These are phyloP conservation scores for Helogale parvula DNA, from an alignment of 2,113 vertebrate genomes.

Conservation along the genomic window DNA sequence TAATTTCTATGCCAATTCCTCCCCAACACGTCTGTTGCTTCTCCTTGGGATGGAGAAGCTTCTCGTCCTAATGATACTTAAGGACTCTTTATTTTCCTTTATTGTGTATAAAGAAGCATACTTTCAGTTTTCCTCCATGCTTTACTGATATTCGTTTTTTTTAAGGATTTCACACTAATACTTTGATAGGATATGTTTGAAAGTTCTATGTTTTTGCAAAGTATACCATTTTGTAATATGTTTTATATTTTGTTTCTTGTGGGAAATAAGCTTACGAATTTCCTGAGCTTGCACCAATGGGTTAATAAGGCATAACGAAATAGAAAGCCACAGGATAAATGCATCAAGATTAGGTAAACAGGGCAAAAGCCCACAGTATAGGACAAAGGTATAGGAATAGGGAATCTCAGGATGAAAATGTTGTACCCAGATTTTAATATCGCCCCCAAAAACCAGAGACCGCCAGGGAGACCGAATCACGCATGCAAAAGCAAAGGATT, in stretches of 20 bases:
- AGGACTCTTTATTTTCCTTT: background rate
- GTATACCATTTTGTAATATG: background rate
- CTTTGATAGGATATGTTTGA: background rate
- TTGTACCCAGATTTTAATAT: too few species aligned
- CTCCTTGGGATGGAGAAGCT: background rate
- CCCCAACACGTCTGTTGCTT: background rate
- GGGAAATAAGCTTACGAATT: too few species aligned
- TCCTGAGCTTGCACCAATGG: too few species aligned
- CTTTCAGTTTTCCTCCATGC: background rate
- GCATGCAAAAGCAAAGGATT: too few species aligned
- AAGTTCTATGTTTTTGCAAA: background rate
- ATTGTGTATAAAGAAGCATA: background rate
- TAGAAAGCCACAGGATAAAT: too few species aligned
- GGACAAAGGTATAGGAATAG: too few species aligned
- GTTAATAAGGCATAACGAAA: too few species aligned
- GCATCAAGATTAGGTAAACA: too few species aligned
- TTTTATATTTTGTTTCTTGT: conserved; percentile 7
- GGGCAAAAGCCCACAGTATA: too few species aligned
- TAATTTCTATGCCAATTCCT: conserved; percentile 30
- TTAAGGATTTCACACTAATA: background rate
- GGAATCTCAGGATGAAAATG: too few species aligned
- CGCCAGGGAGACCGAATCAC: too few species aligned
- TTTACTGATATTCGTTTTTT: background rate
- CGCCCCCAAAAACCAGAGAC: too few species aligned
- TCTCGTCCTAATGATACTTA: background rate